These are phyloP conservation scores for Rhinoraja longicauda DNA, from an alignment of 2,797 vertebrate species.

Conservation along the genomic window DNA sequence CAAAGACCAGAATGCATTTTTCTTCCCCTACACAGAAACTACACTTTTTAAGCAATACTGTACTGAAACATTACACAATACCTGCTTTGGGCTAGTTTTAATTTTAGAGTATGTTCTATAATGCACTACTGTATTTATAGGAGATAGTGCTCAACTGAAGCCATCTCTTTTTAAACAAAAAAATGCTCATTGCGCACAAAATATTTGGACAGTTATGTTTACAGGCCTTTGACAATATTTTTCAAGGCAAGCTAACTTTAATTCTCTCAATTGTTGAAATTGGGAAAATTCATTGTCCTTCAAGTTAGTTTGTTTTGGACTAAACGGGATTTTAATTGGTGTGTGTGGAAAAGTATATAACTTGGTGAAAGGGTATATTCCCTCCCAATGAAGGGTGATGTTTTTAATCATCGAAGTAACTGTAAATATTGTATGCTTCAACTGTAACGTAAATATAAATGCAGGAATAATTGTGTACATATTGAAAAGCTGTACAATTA, in stretches of 20 bases:
- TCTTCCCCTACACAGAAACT: slow-evolving; percentile 48
- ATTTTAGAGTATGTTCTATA: slow-evolving; percentile 22
- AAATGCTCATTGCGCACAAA: slow-evolving; percentile 70
- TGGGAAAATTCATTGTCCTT: slow-evolving; percentile 18
- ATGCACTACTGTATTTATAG: slow-evolving; percentile 10
- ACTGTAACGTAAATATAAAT: slow-evolving; percentile 44
- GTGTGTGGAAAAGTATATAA: neutral
- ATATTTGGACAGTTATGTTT: slow-evolving; percentile 30
- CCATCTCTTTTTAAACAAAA: slow-evolving; percentile 44
- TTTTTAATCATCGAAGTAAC: slow-evolving; percentile 1
- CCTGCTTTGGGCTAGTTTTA: slow-evolving; percentile 53
- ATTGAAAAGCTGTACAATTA: slow-evolving; percentile 89
- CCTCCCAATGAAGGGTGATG: neutral
- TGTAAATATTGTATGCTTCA: slow-evolving; percentile 22
- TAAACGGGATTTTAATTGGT: neutral
- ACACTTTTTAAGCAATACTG: slow-evolving; percentile 75
- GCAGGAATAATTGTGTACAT: slow-evolving; percentile 82
- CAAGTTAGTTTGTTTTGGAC: slow-evolving; percentile 27
- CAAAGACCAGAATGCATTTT: slow-evolving; percentile 71
- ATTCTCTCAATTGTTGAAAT: slow-evolving; percentile 1
- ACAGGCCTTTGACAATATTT: slow-evolving; percentile 25
- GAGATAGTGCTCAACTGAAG: slow-evolving; percentile 8
- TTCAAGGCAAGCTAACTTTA: neutral
- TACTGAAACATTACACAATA: slow-evolving; percentile 65
- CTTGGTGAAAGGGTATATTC: neutral